Conservation (phyloP, 2,888 invertebrate genomes). For the Gymnosoma rotundatum region DNA sequence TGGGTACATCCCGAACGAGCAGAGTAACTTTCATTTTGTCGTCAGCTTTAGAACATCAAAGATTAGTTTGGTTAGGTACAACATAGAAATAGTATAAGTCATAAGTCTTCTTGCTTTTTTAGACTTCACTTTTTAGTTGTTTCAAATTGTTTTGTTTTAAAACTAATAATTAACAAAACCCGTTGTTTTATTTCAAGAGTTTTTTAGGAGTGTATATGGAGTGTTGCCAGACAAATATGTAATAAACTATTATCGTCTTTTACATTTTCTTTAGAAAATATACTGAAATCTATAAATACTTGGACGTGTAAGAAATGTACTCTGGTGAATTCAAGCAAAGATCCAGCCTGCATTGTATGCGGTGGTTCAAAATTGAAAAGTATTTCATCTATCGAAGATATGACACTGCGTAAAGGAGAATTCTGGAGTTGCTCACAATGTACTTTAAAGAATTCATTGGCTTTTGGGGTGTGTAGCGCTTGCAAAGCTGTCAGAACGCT, state of each 20-base stretch:
- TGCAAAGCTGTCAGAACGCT: slow-evolving; percentile 86
- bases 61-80: too few relatives aligned
- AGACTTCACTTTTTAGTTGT: too few relatives aligned
- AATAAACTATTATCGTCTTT: neutral
- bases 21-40: too few relatives aligned
- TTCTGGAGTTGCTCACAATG: slow-evolving; percentile 92
- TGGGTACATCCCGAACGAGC: too few relatives aligned
- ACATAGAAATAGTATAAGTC: too few relatives aligned
- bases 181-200: too few relatives aligned
- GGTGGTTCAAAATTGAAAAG: slow-evolving; percentile 91
- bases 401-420: slow-evolving; percentile 88
- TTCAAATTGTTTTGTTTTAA: too few relatives aligned
- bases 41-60: too few relatives aligned
- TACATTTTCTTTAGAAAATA: slow-evolving; percentile 41
- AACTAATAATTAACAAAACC: too few relatives aligned
- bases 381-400: slow-evolving; percentile 85
- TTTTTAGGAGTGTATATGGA: too few relatives aligned
- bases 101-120: too few relatives aligned
- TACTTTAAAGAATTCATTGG: slow-evolving; percentile 90
- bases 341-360: slow-evolving; percentile 92
- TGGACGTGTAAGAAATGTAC: slow-evolving; percentile 96
- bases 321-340: slow-evolving; percentile 88
- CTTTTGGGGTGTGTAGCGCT: slow-evolving; percentile 87
- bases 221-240: too few relatives aligned
- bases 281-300: slow-evolving; percentile 52